These are phyloP conservation scores for Ecliptopera silaceata DNA, from an alignment of 2,888 invertebrate species.

Conservation along the genomic window DNA sequence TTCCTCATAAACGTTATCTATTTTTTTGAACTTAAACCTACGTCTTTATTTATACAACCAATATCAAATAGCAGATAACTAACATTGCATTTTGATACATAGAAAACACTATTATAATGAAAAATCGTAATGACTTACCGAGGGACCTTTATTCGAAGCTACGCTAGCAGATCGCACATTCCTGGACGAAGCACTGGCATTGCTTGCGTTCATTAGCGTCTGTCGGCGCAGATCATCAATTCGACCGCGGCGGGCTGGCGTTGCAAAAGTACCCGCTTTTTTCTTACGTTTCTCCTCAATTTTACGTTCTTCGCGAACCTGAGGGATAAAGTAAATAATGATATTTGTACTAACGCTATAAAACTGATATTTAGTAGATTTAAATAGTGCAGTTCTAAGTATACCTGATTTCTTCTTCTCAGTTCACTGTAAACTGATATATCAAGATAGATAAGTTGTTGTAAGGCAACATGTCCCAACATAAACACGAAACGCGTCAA, in stretches of 20 bases:
- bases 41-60: no score
- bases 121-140: constrained; percentile 44
- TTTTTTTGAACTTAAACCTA: no score
- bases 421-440: constrained; percentile 92
- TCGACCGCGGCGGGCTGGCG: constrained; percentile 63
- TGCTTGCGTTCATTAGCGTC: constrained; percentile 72
- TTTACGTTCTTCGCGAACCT: constrained; percentile 78
- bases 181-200: constrained; percentile 72
- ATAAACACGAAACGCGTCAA: constrained; percentile 82
- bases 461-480: constrained; percentile 90
- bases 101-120: no score
- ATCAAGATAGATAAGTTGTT: constrained; percentile 92
- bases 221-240: constrained; percentile 64
- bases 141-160: constrained; percentile 58
- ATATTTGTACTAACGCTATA: no score
- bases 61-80: no score
- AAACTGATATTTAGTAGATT: no score
- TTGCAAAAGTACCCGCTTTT: constrained; percentile 66
- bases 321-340: no score
- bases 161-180: constrained; percentile 67
- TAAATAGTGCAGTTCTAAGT: background rate
- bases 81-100: no score
- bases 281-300: constrained; percentile 73
- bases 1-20: no score
- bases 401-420: constrained; percentile 75